A percentile compares a stretch with the other conserved stretches of the same genome.
Evolutionary conservation across 2,888 invertebrate genomes (phyloP).

Genomic region (Dromius quadrimaculatus): DNA sequence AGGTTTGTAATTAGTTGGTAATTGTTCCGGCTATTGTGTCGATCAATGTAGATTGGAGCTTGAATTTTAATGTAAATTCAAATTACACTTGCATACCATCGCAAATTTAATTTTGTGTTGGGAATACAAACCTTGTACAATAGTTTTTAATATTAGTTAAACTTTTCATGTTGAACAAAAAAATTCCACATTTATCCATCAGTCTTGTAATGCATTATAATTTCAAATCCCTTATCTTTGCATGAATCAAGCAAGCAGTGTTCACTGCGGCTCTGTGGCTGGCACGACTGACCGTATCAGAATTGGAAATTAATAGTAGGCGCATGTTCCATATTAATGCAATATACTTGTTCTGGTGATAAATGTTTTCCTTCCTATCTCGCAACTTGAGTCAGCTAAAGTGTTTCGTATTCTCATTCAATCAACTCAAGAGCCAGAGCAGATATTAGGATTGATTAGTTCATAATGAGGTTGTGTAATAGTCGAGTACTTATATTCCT

Average conservation of each 20-base stretch:
- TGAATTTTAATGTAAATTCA: constrained; percentile 28
- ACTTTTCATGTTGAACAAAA: no score
- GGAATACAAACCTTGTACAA: constrained; percentile 22
- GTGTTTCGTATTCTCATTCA: no score
- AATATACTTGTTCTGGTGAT: constrained; percentile 31
- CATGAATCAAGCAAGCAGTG: constrained; percentile 3
- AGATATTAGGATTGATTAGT: no score
- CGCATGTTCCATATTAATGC: constrained; percentile 35
- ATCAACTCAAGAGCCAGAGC: no score
- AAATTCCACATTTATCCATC: constrained; percentile 31
- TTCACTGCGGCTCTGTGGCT: constrained; percentile 9
- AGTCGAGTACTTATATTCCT: no score
- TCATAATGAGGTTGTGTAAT: no score
- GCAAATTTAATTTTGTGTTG: constrained; percentile 21
- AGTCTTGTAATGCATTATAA: constrained; percentile 25
- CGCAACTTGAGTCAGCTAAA: no score
- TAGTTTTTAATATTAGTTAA: no score
- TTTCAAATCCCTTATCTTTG: constrained; percentile 30
- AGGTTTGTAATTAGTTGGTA: constrained; percentile 33
- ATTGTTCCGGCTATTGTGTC: constrained; percentile 30
- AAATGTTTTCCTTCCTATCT: constrained; percentile 12
- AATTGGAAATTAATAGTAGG: constrained; percentile 35
- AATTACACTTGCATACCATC: constrained; percentile 34
- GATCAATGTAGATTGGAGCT: constrained; percentile 20
- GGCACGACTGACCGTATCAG: constrained; percentile 32